These are phyloP conservation scores for Oryzias curvinotus DNA, from an alignment of 2,113 vertebrate species.

Conservation along the genomic window DNA sequence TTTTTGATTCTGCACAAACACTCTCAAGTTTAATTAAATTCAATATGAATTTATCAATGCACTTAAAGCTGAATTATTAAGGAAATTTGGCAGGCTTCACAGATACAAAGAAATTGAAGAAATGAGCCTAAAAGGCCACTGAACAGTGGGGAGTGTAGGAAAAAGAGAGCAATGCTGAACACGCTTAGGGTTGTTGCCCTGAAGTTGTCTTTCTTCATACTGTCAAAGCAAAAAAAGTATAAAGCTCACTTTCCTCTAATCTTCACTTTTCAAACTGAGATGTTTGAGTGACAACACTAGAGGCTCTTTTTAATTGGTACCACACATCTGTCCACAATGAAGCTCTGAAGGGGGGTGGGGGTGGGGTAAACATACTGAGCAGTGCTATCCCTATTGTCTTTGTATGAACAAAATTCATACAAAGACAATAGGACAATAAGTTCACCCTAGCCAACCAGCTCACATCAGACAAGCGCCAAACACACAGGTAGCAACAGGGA, in stretches of 20 bases:
- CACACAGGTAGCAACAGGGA: too few relatives aligned
- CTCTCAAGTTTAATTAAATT: conserved; percentile 57
- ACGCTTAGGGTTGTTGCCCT: conserved; percentile 18
- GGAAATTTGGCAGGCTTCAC: conserved; percentile 46
- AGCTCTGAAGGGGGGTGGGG: conserved; percentile 14
- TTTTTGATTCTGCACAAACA: conserved; percentile 55
- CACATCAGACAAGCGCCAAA: too few relatives aligned
- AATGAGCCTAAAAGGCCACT: conserved; percentile 35
- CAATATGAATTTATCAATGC: conserved; percentile 56
- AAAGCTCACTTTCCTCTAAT: background rate
- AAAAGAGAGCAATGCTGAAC: conserved; percentile 10
- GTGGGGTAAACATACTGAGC: conserved; percentile 20
- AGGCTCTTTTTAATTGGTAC: background rate
- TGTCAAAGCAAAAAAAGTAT: conserved; percentile 6
- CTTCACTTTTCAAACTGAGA: background rate
- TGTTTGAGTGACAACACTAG: conserved; percentile 16
- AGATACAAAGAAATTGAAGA: conserved; percentile 19
- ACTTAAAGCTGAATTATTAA: conserved; percentile 55
- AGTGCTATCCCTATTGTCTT: background rate
- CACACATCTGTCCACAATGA: conserved; percentile 36
- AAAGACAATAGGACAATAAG: too few relatives aligned
- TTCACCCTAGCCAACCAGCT: too few relatives aligned
- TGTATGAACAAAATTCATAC: too few relatives aligned
- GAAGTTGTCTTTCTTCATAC: conserved; percentile 4
- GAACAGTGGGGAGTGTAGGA: conserved; percentile 1